Base-by-base conservation (phyloP, 92 coral and sea anemone species). In the Zoanthus solanderi region DNA sequence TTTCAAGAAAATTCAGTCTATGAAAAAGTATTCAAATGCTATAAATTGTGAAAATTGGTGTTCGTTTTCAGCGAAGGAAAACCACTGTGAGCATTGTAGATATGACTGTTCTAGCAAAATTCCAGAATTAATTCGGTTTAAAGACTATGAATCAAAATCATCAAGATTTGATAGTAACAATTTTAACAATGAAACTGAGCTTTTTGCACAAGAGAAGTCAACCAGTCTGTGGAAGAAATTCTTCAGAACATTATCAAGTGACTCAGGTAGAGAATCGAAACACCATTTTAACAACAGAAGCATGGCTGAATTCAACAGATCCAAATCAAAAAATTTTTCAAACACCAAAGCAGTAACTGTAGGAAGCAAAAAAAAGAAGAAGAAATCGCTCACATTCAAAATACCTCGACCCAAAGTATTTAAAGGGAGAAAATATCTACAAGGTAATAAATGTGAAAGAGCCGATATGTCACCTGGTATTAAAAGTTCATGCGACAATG, bases 211-310 rank as follows among this genome's bases (percentile, higher is more conserved):
- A 80, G 58, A 67, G 45, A 81, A 81, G 47, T 29, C 75, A 29
- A 47, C 75, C 56, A 81, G 46, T 18, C 3, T 81, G 3, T 45
- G 66, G 11, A 65, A 65, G 42, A 81, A 66, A 47, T 0, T 81
- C 0, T 67, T 81, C 30, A 81, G 85, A 67, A 10, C 85, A 46
- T 42, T 81, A 42, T 81, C 85, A 4, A 81, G 52, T 81, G 85
- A 81, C 72, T 54, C 46, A n/a, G 58, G 31, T 31, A 61, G 7
- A 28, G 47, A 34, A 10, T 5, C 75, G 14, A 66, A 53, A 13
- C 30, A 3, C 6, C 46, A 3, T 13, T 18, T 14, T 46, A 32
- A 47, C 7, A 16, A 30, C 18, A 45, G 58, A 48, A 17, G 5
- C 23, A 3, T 23, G 28, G 18, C 60, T 6, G n/a, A 0, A 12